Evolutionary conservation across 1,140 invertebrate species (phyloP), one percentile per base, ranked within the genome.

Genomic region (Papilio aristodemus): DNA sequence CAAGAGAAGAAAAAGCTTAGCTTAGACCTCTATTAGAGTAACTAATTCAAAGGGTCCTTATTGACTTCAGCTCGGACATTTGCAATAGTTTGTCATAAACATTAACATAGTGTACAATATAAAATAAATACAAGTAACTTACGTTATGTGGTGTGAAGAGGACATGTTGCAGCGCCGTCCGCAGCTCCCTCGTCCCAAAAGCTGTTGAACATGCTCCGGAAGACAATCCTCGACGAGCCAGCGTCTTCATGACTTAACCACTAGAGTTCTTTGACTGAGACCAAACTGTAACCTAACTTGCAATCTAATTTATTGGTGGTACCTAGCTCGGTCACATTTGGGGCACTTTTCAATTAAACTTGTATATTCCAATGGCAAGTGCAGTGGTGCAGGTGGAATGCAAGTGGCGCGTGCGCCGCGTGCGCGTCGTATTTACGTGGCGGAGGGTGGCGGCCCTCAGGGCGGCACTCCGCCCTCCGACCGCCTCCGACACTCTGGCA

Each of bases 181-280:
- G 50, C 13, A 73, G 59, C 0, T 70, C 58, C 8, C 37, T 58
- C 6, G 67, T 41, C 13, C 46, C 39, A 62, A 72, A 71, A 64
- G 66, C 60, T n/a, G 69, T 36, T n/a, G 72, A 74, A 60, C 62
- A 19, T 58, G 50, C 36, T 69, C 72, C 60, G 68, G 72, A 38
- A 32, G 59, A 22, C 36, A 63, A 41, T 17, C 39, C 54, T 17
- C 71, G 50, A 14, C 71, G 63, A 25, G 58, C 43, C 37, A 72
- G 27, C 37, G 43, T 37, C 13, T 58, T 54, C 27, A 22, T 59
- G 19, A 11, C 60, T 37, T 66, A 50, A 54, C 46, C 43, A 19
- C 17, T 46, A 9, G 7, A n/a, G 4, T n/a, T 46, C 43, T 7
- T 46, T 46, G 17, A 19, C 8, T 14, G 17, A 10, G 17, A 46